Evolutionary conservation across 2,797 vertebrate species (phyloP).

Genomic region (Merluccius polli): DNA sequence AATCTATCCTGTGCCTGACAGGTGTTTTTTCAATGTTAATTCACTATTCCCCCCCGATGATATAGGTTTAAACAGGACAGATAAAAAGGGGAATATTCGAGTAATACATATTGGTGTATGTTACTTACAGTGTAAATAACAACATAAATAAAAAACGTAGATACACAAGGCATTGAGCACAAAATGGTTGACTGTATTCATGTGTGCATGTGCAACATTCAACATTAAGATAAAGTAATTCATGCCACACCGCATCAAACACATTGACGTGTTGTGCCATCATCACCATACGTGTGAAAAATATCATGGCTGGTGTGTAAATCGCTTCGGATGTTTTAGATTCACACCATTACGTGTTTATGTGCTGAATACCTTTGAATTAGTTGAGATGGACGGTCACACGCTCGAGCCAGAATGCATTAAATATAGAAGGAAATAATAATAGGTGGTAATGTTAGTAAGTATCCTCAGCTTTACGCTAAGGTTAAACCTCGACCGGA

Average conservation of each 20-base stretch:
- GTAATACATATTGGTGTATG: background rate
- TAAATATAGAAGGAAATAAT: background rate
- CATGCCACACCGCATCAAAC: background rate
- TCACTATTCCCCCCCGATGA: background rate
- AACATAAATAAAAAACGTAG: no score
- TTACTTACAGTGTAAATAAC: background rate
- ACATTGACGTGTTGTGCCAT: background rate
- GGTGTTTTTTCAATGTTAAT: background rate
- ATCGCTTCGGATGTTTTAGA: conserved; percentile 40
- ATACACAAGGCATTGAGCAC: background rate
- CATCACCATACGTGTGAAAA: background rate
- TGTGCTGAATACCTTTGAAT: background rate
- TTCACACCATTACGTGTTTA: no score
- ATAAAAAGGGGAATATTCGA: background rate
- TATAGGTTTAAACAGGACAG: background rate
- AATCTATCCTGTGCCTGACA: background rate
- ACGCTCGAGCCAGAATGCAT: background rate
- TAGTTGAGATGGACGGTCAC: no score
- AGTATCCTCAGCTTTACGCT: background rate
- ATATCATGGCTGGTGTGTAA: conserved; percentile 33
- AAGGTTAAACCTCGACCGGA: background rate
- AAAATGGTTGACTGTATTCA: background rate
- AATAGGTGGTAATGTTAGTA: no score
- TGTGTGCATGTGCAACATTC: conserved; percentile 21
- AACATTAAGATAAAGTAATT: background rate